Base-by-base conservation (phyloP, 2,888 invertebrate genomes). In the Habroteleia sp. region DNA sequence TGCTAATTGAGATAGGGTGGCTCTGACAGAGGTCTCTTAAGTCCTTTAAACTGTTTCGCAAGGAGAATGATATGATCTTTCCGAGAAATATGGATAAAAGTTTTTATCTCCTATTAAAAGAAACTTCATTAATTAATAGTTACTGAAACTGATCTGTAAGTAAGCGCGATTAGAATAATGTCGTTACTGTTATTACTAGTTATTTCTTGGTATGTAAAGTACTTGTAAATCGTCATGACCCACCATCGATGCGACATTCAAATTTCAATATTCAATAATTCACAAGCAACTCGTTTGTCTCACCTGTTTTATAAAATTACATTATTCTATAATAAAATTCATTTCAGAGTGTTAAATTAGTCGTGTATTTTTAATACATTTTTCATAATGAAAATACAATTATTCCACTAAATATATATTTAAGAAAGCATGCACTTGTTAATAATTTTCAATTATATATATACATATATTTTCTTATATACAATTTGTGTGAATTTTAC, bases 1-100 rank as follows among this genome's bases (percentile, higher is more conserved):
- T 80, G 80, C 83, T 83, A 84, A 84, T 84, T 81, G 80, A 81
- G 77, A 78, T 68, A 75, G 79, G 79, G 77, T 74, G 73, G 72
- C 31, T 69, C 11, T 6, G 11, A 54, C 25, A 31, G 20, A 56
- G 50, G 62, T 52, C 23, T 56, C 46, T 73, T 63, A 71, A 58
- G 65, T 66, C 54, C 65, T 65, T 76, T 74, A 56, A 66, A 54
- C 52, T 54, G 71, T 74, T 76, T 72, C n/a, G 44, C 44, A 39
- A 14, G 29, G 44, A 58, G n/a, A 17, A 39, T 11, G 69, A 74
- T 69, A 74, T 65, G 42, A 69, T 69, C 58, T 69, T 65, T 46
- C 37, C 17, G 14, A 58, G 52, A 58, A 74, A 60, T 74, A 63
- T 48, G 33, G 41, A 17, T 14, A 17, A 62, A 68, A 74, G 62